phyloP scores from a whole-genome alignment of 2,113 vertebrate genomes.

The Semnornis frantzii region DNA sequence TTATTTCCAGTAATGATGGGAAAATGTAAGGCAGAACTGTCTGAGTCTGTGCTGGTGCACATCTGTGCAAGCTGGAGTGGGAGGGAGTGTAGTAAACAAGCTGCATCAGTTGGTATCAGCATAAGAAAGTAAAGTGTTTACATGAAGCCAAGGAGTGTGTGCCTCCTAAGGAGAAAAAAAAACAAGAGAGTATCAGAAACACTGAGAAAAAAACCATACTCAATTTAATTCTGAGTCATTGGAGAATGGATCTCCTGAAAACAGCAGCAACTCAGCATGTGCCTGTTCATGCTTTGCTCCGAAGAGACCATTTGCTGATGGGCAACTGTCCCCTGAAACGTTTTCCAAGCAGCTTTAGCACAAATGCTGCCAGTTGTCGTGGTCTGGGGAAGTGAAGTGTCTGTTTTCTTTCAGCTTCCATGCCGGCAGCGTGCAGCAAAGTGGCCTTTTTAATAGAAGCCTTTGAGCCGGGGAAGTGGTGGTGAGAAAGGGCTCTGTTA shows the following conservation, averaged over 20 bases:
- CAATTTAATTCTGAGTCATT: background rate
- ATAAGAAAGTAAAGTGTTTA: background rate
- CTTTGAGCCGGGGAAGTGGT: background rate
- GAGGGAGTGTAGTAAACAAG: background rate
- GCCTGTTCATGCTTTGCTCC: background rate
- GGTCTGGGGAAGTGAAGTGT: background rate
- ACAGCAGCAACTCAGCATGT: background rate
- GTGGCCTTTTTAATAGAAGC: background rate
- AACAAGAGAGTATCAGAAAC: background rate
- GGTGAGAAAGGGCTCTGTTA: background rate
- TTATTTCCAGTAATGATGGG: background rate
- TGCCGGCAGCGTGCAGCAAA: background rate
- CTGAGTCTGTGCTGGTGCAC: background rate
- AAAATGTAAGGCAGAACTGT: background rate
- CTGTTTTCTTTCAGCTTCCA: background rate
- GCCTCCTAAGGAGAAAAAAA: background rate
- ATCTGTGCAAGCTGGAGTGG: background rate
- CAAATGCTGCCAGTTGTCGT: background rate
- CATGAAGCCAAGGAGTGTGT: background rate
- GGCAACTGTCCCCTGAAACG: background rate
- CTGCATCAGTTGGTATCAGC: background rate
- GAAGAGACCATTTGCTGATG: background rate
- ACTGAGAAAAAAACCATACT: background rate
- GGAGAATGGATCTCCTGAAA: background rate
- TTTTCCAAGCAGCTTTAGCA: background rate